Percentiles rank a stretch among this genome's conserved stretches.
Conservation (phyloP, 2,888 invertebrate genomes). For the Rhogogaster chlorosoma region DNA sequence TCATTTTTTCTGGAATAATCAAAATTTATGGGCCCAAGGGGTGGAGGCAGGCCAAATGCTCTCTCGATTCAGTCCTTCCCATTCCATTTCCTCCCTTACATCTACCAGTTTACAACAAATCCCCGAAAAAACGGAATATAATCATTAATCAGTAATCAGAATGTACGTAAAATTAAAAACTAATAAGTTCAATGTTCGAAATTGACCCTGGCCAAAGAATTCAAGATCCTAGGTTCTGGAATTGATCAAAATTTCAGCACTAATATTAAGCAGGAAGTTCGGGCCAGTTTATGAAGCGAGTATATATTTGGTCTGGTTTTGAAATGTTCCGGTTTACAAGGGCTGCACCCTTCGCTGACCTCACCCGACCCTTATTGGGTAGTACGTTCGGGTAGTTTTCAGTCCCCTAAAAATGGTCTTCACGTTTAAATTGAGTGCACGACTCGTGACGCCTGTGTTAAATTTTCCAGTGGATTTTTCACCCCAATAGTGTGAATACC, state of each 20-base stretch:
- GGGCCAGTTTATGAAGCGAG: background rate
- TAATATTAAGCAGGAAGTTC: background rate
- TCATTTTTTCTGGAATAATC: constrained; percentile 46
- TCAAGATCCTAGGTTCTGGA: background rate
- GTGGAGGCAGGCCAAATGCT: constrained; percentile 14
- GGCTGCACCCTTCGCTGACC: constrained; percentile 34
- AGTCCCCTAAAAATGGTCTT: constrained; percentile 46
- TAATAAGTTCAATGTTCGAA: background rate
- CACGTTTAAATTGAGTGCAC: constrained; percentile 75
- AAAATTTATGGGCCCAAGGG: constrained; percentile 39
- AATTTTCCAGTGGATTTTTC: constrained; percentile 68
- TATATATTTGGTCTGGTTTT: constrained; percentile 64
- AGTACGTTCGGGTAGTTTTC: background rate
- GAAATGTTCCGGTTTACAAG: constrained; percentile 56
- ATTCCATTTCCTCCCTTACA: background rate
- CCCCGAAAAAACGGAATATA: background rate
- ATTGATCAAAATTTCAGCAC: background rate
- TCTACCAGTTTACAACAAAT: background rate
- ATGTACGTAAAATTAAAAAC: background rate
- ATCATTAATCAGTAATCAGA: background rate
- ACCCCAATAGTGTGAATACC: constrained; percentile 24
- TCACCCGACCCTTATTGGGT: background rate
- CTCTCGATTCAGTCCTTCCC: background rate
- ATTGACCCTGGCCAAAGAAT: background rate
- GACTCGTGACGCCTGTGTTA: constrained; percentile 75